phyloP scores from a whole-genome alignment of 2,888 invertebrate species.

The Hirtodrosophila duncani region DNA sequence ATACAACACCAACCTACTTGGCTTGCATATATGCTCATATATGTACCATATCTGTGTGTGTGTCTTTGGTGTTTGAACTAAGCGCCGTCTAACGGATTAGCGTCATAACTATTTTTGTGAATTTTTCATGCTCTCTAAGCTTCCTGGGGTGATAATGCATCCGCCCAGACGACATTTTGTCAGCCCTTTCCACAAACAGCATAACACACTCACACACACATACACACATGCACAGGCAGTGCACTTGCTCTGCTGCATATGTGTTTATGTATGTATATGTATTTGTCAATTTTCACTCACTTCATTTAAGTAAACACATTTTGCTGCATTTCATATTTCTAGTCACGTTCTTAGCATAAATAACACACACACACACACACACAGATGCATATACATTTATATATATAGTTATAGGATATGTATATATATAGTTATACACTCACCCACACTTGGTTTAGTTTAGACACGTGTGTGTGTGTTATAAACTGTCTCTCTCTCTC shows the following conservation, averaged over 20 bases:
- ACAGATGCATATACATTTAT: conserved; percentile 5
- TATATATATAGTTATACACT: conserved; percentile 20
- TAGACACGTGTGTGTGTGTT: no score
- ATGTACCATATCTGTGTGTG: no score
- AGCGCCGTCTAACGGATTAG: conserved; percentile 44
- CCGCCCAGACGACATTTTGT: no score
- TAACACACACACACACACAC: conserved; percentile 37
- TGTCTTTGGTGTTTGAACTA: no score
- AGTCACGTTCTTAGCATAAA: conserved; percentile 74
- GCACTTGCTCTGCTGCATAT: not conserved
- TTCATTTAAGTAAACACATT: conserved; percentile 69
- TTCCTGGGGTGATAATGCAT: conserved; percentile 28
- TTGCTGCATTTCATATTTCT: conserved; percentile 72
- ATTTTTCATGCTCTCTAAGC: conserved; percentile 51
- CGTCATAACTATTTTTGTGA: conserved; percentile 48
- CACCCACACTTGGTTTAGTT: conserved; percentile 16
- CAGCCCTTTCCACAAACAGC: not conserved
- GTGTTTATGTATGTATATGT: conserved; percentile 22
- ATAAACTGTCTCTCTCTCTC: no score
- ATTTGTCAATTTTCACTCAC: conserved; percentile 67
- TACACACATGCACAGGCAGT: conserved; percentile 15
- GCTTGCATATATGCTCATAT: no score
- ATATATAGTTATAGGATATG: not conserved
- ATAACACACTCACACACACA: not conserved
- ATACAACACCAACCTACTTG: no score